These are phyloP conservation scores for Epistrophella euchroma DNA, from an alignment of 2,888 invertebrate species.

Conservation along the genomic window DNA sequence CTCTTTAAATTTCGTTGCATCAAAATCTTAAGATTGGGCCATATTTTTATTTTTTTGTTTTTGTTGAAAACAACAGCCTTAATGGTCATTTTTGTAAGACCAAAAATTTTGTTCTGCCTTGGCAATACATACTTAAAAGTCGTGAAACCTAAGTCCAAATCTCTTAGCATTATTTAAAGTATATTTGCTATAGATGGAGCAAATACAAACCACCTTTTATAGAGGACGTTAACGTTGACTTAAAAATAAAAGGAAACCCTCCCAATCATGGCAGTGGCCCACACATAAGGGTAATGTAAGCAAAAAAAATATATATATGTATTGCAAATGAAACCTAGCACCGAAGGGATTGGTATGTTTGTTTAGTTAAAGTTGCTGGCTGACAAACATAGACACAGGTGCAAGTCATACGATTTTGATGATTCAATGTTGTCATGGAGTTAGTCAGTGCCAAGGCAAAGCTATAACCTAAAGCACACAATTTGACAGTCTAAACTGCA, in stretches of 20 bases:
- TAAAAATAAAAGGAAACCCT: background rate
- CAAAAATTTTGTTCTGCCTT: too few species aligned
- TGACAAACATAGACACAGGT: constrained; percentile 43
- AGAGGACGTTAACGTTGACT: background rate
- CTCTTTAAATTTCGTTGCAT: background rate
- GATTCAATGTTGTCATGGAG: constrained; percentile 63
- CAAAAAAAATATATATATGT: constrained; percentile 7
- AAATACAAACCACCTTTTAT: background rate
- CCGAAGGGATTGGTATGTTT: background rate
- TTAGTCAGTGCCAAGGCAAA: constrained; percentile 5
- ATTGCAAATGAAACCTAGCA: constrained; percentile 1
- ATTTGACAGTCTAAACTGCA: constrained; percentile 54
- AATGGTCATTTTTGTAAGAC: too few species aligned
- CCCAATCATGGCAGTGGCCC: background rate
- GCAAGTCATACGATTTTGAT: constrained; percentile 67
- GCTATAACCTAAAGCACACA: constrained; percentile 15
- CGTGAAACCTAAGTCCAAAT: background rate
- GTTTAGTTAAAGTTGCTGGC: background rate
- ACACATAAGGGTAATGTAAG: background rate
- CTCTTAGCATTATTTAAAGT: background rate
- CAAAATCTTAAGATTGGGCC: too few species aligned
- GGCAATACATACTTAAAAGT: too few species aligned
- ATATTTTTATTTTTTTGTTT: too few species aligned
- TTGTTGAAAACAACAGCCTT: too few species aligned
- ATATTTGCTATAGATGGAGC: background rate